Base-by-base conservation (phyloP, 2,113 vertebrate species). In the Promerops cafer region DNA sequence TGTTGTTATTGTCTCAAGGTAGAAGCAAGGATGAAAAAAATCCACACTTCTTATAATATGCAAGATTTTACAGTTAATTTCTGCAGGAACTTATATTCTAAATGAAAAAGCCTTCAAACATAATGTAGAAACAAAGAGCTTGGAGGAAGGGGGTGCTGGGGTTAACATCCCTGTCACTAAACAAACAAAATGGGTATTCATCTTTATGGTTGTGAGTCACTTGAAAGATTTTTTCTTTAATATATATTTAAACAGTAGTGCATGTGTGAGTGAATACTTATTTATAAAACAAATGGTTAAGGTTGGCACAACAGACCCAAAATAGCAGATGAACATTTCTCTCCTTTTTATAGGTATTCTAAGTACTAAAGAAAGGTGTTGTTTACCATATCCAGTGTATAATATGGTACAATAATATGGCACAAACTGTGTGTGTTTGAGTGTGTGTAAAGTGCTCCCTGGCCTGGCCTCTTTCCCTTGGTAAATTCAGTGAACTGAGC, bases 241-340 rank as follows among this genome's bases (percentile, higher is more conserved):
- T 35, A 65, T 18, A 14, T 23, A 31, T 22, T 77, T 77, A 57
- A 33, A 49, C 8, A 68, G 3, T 26, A 66, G 18, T 33, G 22
- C 0, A 3, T 24, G 7, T 1, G 1, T 61, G 20, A 5, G 31
- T 39, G 20, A 78, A 37, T 35, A 11, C 1, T 8, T 54, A 59
- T 52, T 68, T 54, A 64, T 71, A 47, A 83, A 85, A 16, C 3
- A 75, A 60, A 71, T 37, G 3, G 0, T 68, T 91, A 75, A 79
- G 30, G 14, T 23, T 90, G 37, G 12, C 33, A 78, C 27, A 63
- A 87, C 2, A 53, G 33, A n/a, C 5, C 11, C 14, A n/a, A 87
- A 87, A 27, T 17, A 37, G 39, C 47, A 71, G n/a, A 49, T 16
- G 17, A 50, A 17, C 2, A 6, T 27, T 40, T 61, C 21, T 59